These are phyloP conservation scores for Spatulosminthurus flaviceps DNA, from an alignment of 2,888 invertebrate genomes.

Conservation along the genomic window DNA sequence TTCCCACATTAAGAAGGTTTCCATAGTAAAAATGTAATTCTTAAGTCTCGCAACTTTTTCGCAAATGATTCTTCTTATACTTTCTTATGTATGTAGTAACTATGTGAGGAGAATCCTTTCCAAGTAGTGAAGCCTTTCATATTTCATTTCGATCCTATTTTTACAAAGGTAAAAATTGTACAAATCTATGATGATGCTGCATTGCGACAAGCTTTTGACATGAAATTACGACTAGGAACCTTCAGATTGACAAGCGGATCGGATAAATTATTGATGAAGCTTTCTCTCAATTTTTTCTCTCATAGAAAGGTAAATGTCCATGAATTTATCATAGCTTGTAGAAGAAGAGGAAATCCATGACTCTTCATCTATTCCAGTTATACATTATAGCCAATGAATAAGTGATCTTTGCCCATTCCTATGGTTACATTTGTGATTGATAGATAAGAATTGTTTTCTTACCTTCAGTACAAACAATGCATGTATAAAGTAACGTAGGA, in stretches of 20 bases:
- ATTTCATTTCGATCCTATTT: no score
- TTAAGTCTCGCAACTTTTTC: no score
- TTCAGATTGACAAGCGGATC: background rate
- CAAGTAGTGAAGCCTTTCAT: no score
- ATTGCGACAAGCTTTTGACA: slow-evolving; percentile 3
- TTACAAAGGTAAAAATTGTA: no score
- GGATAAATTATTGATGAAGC: slow-evolving; percentile 14
- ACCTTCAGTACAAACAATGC: background rate
- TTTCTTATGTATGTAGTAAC: no score
- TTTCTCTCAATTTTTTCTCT: background rate
- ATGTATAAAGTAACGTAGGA: no score
- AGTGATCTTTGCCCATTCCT: background rate
- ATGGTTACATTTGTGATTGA: background rate
- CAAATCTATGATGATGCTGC: background rate
- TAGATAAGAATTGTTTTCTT: background rate
- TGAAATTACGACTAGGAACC: background rate
- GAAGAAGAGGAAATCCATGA: background rate
- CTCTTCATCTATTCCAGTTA: no score
- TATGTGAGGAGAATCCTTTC: no score
- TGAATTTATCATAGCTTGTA: slow-evolving; percentile 10
- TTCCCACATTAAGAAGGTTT: no score
- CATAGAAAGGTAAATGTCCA: background rate
- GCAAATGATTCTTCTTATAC: no score
- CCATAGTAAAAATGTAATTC: no score
- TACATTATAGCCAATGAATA: background rate